Evolutionary conservation across 2,113 vertebrate genomes (phyloP).

Genomic region (Callospermophilus lateralis): DNA sequence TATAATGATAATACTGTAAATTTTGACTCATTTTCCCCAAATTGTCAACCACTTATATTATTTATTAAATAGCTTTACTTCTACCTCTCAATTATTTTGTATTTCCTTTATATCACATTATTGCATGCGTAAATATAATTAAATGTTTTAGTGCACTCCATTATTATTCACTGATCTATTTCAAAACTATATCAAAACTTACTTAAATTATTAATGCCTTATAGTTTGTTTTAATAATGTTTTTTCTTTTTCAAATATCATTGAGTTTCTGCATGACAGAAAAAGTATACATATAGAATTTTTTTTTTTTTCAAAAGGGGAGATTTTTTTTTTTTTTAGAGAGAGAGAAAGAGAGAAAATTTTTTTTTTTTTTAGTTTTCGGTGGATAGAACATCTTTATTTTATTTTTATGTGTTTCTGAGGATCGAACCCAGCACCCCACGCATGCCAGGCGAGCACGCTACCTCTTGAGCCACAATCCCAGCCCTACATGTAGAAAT

Average conservation of each 20-base stretch:
- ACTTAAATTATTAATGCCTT: constrained; percentile 19
- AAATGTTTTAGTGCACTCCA: background rate
- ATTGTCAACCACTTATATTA: background rate
- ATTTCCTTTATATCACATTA: constrained; percentile 33
- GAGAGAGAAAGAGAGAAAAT: no score
- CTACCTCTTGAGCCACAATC: no score
- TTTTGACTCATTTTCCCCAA: constrained; percentile 11
- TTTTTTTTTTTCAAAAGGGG: no score
- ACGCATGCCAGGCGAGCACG: no score
- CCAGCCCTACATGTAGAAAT: background rate
- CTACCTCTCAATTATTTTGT: background rate
- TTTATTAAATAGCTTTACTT: constrained; percentile 41
- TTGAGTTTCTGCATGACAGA: background rate
- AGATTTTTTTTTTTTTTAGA: no score
- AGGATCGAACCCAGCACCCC: no score
- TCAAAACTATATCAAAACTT: background rate
- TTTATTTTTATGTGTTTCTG: no score
- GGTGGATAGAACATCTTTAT: no score
- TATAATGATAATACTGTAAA: background rate
- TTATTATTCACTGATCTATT: background rate
- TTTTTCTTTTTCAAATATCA: background rate
- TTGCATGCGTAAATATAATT: constrained; percentile 40
- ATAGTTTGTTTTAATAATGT: background rate
- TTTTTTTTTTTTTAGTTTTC: no score
- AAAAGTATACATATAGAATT: constrained; percentile 14